phyloP scores from a whole-genome alignment of 2,888 invertebrate species.

The Dryomyza anilis region DNA sequence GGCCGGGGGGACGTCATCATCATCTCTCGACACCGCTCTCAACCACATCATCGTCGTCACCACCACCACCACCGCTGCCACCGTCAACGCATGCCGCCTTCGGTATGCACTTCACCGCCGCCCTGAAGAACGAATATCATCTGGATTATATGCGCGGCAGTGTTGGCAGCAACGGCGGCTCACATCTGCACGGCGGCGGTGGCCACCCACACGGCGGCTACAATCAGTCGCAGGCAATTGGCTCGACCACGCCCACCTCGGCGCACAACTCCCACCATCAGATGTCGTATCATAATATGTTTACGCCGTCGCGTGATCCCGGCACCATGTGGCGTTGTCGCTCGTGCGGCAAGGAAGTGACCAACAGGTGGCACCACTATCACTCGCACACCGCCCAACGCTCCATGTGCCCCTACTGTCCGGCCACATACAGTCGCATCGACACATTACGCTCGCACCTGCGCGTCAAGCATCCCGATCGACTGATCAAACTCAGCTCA shows the following conservation, averaged over 20 bases:
- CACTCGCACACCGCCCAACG: constrained; percentile 82
- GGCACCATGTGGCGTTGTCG: constrained; percentile 81
- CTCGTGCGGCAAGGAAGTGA: constrained; percentile 83
- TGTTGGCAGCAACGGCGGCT: constrained; percentile 44
- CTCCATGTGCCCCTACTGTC: constrained; percentile 82
- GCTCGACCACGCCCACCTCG: constrained; percentile 39
- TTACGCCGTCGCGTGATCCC: constrained; percentile 73
- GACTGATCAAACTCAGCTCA: constrained; percentile 58
- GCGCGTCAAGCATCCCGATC: constrained; percentile 72
- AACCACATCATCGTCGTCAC: constrained; percentile 49
- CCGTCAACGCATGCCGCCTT: constrained; percentile 55
- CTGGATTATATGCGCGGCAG: constrained; percentile 52
- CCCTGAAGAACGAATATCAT: constrained; percentile 57
- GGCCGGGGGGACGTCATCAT: constrained; percentile 56
- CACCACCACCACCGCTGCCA: constrained; percentile 53
- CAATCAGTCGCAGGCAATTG: constrained; percentile 44
- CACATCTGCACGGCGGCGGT: constrained; percentile 35
- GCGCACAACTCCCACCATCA: constrained; percentile 60
- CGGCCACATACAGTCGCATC: constrained; percentile 85
- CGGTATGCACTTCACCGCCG: constrained; percentile 57
- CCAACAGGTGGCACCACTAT: constrained; percentile 88
- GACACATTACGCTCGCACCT: constrained; percentile 84
- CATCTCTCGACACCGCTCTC: constrained; percentile 49
- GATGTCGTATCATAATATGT: constrained; percentile 84
- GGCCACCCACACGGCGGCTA: constrained; percentile 37